phyloP scores from a whole-genome alignment of 2,888 invertebrate genomes.

The Caenorhabditis imperialis region DNA sequence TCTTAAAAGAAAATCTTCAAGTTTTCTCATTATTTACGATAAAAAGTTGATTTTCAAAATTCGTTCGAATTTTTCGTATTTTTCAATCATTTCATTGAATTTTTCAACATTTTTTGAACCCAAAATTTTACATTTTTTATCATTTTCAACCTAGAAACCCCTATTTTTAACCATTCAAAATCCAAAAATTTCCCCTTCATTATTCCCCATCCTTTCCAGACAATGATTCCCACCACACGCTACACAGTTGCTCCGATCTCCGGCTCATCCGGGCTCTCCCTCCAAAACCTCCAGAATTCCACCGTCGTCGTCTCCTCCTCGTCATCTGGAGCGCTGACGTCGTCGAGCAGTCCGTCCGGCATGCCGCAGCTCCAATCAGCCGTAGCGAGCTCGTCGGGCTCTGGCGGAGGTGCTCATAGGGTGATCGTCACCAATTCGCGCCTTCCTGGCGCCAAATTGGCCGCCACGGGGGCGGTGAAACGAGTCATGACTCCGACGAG shows the following conservation, averaged over 20 bases:
- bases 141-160: no score
- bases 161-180: no score
- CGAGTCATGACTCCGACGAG: constrained; percentile 30
- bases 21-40: no score
- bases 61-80: no score
- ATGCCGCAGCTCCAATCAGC: constrained; percentile 44
- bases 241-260: constrained; percentile 21
- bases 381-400: not conserved
- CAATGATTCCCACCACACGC: constrained; percentile 24
- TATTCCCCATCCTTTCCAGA: constrained; percentile 15
- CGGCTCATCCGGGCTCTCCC: not conserved
- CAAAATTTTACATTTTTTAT: no score
- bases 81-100: no score
- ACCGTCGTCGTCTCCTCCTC: constrained; percentile 11
- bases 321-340: not conserved
- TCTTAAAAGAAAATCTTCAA: not conserved
- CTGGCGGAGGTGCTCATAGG: no score
- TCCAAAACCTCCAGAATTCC: not conserved
- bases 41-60: no score
- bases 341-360: constrained; percentile 19
- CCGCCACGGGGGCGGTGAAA: not conserved
- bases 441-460: no score
- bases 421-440: no score
- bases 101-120: no score
- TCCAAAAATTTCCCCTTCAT: no score